A percentile compares a stretch with the other conserved stretches of the same genome.
phyloP scores from a whole-genome alignment of 2,797 vertebrate genomes.

The Halcyon leucocephala region DNA sequence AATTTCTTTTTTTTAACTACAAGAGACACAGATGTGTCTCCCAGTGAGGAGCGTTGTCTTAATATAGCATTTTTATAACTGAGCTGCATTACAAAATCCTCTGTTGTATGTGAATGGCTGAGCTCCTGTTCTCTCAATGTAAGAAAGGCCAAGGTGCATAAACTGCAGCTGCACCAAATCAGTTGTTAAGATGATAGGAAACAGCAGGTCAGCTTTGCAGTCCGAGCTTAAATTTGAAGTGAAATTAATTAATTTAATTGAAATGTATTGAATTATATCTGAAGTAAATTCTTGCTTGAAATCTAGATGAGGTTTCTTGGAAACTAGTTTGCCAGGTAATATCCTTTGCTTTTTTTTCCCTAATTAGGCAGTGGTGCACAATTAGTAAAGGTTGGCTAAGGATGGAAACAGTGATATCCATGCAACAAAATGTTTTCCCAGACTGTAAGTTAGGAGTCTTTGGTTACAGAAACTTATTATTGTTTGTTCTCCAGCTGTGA shows the following conservation, averaged over 20 bases:
- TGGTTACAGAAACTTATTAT: neutral
- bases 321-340: neutral
- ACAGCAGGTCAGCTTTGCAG: neutral
- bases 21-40: neutral
- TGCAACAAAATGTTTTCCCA: neutral
- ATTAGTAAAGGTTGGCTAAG: neutral
- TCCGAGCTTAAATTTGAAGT: neutral
- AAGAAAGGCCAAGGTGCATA: neutral
- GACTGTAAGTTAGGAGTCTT: neutral
- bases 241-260: too few relatives aligned
- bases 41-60: neutral
- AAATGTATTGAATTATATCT: too few relatives aligned
- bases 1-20: neutral
- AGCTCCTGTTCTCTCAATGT: neutral
- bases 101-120: neutral
- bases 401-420: rapidly evolving
- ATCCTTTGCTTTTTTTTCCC: neutral
- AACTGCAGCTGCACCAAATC: neutral
- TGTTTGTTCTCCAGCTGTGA: neutral
- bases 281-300: neutral
- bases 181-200: neutral
- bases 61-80: neutral
- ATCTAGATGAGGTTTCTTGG: neutral
- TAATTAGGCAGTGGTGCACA: neutral
- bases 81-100: neutral